Base-by-base conservation (phyloP, 1,140 invertebrate genomes). In the Drosophila elegans region DNA sequence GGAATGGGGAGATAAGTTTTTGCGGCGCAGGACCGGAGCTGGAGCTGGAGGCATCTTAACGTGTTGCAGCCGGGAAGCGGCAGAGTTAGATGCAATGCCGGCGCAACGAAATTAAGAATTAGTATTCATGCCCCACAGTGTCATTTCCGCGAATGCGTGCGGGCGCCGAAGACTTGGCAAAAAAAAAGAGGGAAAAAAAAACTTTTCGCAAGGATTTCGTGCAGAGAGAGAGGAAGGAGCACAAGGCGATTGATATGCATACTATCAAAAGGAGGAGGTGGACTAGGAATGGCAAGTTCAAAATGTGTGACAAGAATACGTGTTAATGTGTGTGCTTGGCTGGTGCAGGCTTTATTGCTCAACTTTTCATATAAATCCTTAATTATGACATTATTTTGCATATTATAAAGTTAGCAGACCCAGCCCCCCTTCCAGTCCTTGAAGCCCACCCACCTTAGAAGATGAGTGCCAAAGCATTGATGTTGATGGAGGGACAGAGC, bases 341-440 rank as follows among this genome's bases (percentile, higher is more conserved):
- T 25, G 45, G 42, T n/a, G 12, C 29, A 57, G 73, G 51, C 72
- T 59, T 78, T 88, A 78, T 82, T 75, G 64, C 64, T 49, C 61
- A 86, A 86, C 83, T 86, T 88, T 83, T 83, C 82, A 73, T 78
- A 86, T 82, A 86, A 86, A 86, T 86, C 74, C 82, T 75, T 88
- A 86, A 86, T 88, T 88, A 86, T 86, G 64, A 88, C 78, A 88
- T 88, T 82, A 88, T 78, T 86, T 86, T 86, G 83, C 82, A 86
- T 86, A 82, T 74, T 77, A 64, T 74, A 80, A 77, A 68, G 82
- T 77, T 57, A 32, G 0, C 29, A 32, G 29, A 32, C 45, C 49
- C 59, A 25, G 46, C 3, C 2, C 38, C 29, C 36, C 41, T 45
- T 52, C 4, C 32, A 13, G 39, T 34, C 16, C 16, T 21, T 21